Base-by-base conservation (phyloP, 2,888 invertebrate species). In the Drosophila nigritarsus region DNA sequence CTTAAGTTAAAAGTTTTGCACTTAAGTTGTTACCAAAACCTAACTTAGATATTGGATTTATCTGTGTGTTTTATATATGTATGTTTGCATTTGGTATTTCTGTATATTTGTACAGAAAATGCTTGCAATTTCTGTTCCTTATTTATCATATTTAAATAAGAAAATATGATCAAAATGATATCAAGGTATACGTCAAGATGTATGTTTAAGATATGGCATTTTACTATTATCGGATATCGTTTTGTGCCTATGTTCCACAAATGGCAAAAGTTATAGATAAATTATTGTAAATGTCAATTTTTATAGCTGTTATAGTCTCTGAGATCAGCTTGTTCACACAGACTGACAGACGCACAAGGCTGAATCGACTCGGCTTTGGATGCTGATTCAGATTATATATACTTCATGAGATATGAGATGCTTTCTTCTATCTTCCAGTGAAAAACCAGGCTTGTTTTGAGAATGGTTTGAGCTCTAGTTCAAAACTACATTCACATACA, bases 371-470 rank as follows among this genome's bases (percentile, higher is more conserved):
- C 2, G 38, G 9, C 0, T 18, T 18, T 3, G 3, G 8, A 0
- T 9, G 2, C 4, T 9, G 9, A 40, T n/a, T 0, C 15, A 15
- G 6, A 0, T n/a, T 9, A n/a, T 9, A n/a, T 40, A n/a, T 9
- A 4, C 2, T n/a, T 4, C 0, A 18, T 38, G 38, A 18, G 38
- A 3, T 18, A 0, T 3, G 3, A 0, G 38, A 38, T 38, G 0
- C 18, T 18, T 38, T 15, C 18, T 36, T 15, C 36, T 3, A 18
- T 7, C 3, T 20, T 20, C 1, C 20, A 1, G 13, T 13, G 6
- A 42, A 7, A 42, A 20, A 7, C 20, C 13, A 2, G 1, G 3
- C 1, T 11, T 20, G 1, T n/a, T 20, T 20, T 20, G 42, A 20
- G 20, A 6, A 7, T 13, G 3, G 3, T 8, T 20, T 45, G 9